Base-by-base conservation (phyloP, 2,888 invertebrate species). In the Frankliniella fusca region DNA sequence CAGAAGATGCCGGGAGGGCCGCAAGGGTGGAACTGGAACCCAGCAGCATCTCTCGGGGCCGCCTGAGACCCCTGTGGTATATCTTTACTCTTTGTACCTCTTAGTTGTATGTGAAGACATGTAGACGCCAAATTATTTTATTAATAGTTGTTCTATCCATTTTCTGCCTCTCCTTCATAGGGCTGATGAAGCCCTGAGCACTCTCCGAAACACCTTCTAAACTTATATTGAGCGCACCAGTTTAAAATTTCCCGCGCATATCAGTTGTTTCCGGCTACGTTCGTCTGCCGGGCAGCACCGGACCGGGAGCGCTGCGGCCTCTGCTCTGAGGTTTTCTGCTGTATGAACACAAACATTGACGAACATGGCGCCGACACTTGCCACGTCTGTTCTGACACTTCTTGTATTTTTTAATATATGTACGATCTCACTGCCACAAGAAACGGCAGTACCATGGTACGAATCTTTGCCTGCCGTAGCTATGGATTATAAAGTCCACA, bases 401-500 rank as follows among this genome's bases (percentile, higher is more conserved):
- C 9, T 76, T 8, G 27, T 76, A 23, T 83, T 80, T 85, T 81
- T 83, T 85, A 27, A 50, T 86, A 38, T 82, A 85, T 80, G 84
- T 84, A 28, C 81, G 84, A 20, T 82, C 85, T 28, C 81, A 85
- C 15, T 84, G 83, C 49, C 83, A 84, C 50, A 84, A 84, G 86
- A 91, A 84, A 88, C 91, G 20, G 91, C 92, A 65, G 90, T 91
- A 85, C 94, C 94, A 87, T 95, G 95, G 95, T 95, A 95, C 88
- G 95, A 95, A 88, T 93, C 93, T 85, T 89, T 95, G 83, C 97
- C 97, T 18, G 97, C 97, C 15, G 96, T 97, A 54, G 95, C 96
- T 2, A 96, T 97, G 94, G 97, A 97, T 87, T 98, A 98, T 88
- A 97, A 97, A 89, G 95, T 98, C 61, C 95, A 97, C 88, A 93